phyloP scores from a whole-genome alignment of 2,113 vertebrate genomes.

The Nothocercus julius region DNA sequence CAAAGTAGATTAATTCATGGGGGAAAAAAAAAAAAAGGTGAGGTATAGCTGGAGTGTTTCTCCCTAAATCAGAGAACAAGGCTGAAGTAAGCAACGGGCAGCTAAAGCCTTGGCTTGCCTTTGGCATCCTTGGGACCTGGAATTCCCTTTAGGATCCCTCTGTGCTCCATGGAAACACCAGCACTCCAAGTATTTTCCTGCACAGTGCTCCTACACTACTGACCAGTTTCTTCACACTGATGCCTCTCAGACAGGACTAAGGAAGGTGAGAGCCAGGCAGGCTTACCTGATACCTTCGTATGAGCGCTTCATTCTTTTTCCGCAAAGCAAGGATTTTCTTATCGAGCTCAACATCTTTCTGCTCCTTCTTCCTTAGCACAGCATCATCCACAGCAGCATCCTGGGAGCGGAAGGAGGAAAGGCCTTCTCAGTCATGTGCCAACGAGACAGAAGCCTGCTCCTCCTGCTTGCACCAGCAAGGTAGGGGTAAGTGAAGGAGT shows the following conservation, averaged over 20 bases:
- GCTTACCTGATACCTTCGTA: conserved; percentile 92
- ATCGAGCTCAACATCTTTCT: conserved; percentile 91
- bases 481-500: neutral
- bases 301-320: conserved; percentile 92
- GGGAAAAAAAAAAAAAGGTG: neutral
- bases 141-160: neutral
- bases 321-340: conserved; percentile 92
- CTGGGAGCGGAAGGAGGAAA: conserved; percentile 66
- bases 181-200: fast-evolving
- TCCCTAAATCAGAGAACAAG: neutral
- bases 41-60: neutral
- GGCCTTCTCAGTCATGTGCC: neutral
- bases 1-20: neutral
- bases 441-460: neutral
- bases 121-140: neutral
- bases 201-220: neutral
- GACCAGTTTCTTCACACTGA: neutral
- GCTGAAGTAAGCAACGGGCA: neutral
- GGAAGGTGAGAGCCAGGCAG: neutral
- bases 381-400: conserved; percentile 78
- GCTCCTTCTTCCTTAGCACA: conserved; percentile 84
- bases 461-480: neutral
- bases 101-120: neutral
- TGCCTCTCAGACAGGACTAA: neutral
- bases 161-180: neutral